Evolutionary conservation across 30 jellyfish, hydroid and myxozoan genomes (phyloP), one percentile per base, ranked within the genome.

Genomic region (Pseudorhiza aurosa): DNA sequence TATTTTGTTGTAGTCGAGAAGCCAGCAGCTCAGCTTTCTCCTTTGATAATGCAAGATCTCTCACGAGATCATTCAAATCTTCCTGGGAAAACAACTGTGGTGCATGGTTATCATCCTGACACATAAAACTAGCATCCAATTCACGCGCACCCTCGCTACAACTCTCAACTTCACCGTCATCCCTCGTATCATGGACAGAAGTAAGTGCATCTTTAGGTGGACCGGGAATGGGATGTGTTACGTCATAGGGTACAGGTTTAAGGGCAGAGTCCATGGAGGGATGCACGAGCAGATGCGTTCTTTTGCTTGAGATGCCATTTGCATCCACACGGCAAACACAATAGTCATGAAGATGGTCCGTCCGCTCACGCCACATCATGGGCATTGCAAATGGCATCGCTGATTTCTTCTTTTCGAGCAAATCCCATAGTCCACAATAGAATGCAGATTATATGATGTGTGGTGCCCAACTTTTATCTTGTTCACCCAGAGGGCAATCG

Each of bases 361-460:
- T 65, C 12, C 8, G 79, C 58, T 65, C 79, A 5, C 58, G 14
- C 79, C 79, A 21, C 14, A 30, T n/a, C 79, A 28, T 65, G 37
- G 72, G 79, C 9, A 65, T 65, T 28, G 58, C 79, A 65, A 65
- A 65, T 65, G 79, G 58, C 79, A 65, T 65, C 55, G 0, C 58
- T 28, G 79, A 28, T 65, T 65, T 65, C 58, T 30, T 65, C 49
- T 36, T 30, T 3, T 65, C 32, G 55, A 65, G 58, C 58, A 17
- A 28, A 36, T 30, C 49, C 79, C 72, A 36, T 30, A 65, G 58
- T 25, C 79, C 79, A 58, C 72, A 58, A 58, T 58, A 58, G 72
- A 33, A 58, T 58, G 72, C 72, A 58, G 79, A 65, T 7, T 65
- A 65, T 21, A 65, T 65, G 25, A 65, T 36, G 58, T 65, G 79